These are phyloP conservation scores for Entomobrya multifasciata DNA, from an alignment of 2,888 invertebrate genomes.

Conservation along the genomic window DNA sequence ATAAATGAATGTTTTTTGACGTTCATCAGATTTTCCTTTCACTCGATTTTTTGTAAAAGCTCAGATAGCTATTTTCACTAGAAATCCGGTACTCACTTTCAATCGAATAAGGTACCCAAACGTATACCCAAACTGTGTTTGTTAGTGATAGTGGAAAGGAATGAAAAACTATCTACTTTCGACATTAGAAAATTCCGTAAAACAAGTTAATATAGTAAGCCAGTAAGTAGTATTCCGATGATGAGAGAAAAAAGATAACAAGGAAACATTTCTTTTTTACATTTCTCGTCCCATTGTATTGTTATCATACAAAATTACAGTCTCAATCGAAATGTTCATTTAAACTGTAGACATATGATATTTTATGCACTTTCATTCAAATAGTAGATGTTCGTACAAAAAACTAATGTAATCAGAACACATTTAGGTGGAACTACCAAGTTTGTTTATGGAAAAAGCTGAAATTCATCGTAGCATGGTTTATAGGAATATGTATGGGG, in stretches of 20 bases:
- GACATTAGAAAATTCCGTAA: not conserved
- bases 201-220: conserved; percentile 35
- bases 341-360: not conserved
- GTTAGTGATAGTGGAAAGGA: not conserved
- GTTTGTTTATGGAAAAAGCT: not conserved
- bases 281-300: conserved; percentile 13
- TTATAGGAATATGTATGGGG: not conserved
- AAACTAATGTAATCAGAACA: not conserved
- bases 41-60: not conserved
- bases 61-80: not conserved
- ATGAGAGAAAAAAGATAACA: conserved; percentile 26
- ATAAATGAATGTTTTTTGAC: conserved; percentile 17
- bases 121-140: not conserved
- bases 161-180: not conserved
- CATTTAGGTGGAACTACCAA: not conserved
- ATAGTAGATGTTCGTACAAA: not conserved
- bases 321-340: not conserved
- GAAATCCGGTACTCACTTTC: not conserved
- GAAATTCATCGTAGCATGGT: not conserved
- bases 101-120: no score
- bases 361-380: no score
- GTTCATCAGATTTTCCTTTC: conserved; percentile 14
- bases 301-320: not conserved
- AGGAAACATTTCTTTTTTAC: conserved; percentile 17
- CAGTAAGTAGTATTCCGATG: not conserved